Base-by-base conservation (phyloP, 2,888 invertebrate genomes). In the Cynaeus angustus region DNA sequence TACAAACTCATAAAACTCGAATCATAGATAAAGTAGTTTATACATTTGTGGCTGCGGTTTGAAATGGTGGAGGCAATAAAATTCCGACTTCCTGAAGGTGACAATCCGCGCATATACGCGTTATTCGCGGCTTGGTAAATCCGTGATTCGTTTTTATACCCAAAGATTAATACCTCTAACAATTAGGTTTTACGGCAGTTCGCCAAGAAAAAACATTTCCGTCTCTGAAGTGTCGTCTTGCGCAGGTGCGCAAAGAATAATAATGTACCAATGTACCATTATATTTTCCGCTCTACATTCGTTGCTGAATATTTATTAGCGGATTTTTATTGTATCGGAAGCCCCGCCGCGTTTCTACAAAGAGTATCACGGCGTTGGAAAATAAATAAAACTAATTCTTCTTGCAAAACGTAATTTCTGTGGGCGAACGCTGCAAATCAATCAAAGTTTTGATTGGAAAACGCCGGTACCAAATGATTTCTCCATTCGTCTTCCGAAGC, bases 251-350 rank as follows among this genome's bases (percentile, higher is more conserved):
- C 8, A 10, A 30, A 48, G 61, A 61, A 61, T 61, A 61, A 61
- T 48, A 61, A 61, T 61, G 50, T 21, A 37, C 45, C 33, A 9
- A 30, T 61, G 38, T 21, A 21, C 21, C 21, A n/a, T n/a, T n/a
- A n/a, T 48, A 50, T 37, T 37, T 50, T 61, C 61, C 61, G 61
- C 37, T 61, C 38, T 61, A 48, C 50, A 61, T 61, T 61, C 61
- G 48, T 5, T 3, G 37, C 7, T 8, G 37, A 37, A 61, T 61
- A 61, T 61, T 61, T 61, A 61, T 61, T 61, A 61, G 48, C 26
- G 48, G 50, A 38, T 61, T 61, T 61, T 61, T 61, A 50, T 50
- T 37, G 50, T 61, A 61, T 61, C 61, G 61, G 61, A 61, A 61
- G 13, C 45, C 28, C 58, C 41, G 56, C 33, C 43, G 61, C 30